Conservation (phyloP, 2,888 invertebrate genomes). For the Drosophila atripex region DNA sequence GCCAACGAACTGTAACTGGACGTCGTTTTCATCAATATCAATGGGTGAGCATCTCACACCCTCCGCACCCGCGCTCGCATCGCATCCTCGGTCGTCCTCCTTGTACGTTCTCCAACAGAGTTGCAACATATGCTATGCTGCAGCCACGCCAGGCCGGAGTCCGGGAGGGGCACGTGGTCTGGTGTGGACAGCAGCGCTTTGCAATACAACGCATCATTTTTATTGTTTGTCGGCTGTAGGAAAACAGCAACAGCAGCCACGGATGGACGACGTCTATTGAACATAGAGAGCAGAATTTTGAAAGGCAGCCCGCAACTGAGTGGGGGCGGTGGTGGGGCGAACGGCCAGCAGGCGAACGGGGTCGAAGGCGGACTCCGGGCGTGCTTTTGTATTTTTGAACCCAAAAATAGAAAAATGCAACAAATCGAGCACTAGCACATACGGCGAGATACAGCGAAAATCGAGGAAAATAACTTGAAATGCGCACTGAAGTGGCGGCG, state of each 20-base stretch:
- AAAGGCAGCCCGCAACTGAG: slow-evolving; percentile 51
- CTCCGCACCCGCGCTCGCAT: neutral
- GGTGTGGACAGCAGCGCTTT: slow-evolving; percentile 71
- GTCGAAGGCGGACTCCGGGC: slow-evolving; percentile 47
- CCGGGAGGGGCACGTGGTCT: slow-evolving; percentile 19
- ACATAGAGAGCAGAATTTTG: slow-evolving; percentile 71
- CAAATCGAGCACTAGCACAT: slow-evolving; percentile 20
- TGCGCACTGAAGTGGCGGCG: slow-evolving; percentile 70
- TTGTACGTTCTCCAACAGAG: slow-evolving; percentile 49
- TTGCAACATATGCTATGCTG: slow-evolving; percentile 65
- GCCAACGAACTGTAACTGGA: slow-evolving; percentile 78
- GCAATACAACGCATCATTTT: slow-evolving; percentile 76
- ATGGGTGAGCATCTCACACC: slow-evolving; percentile 57
- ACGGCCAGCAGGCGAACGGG: neutral
- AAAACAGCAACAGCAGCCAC: slow-evolving; percentile 34
- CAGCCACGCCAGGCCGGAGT: neutral
- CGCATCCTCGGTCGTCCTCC: slow-evolving; percentile 44
- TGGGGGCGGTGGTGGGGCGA: neutral
- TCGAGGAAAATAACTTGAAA: slow-evolving; percentile 52
- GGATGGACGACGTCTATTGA: slow-evolving; percentile 67
- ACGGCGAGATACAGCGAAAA: slow-evolving; percentile 26
- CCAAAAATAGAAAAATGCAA: slow-evolving; percentile 70
- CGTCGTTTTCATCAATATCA: slow-evolving; percentile 78
- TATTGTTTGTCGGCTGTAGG: slow-evolving; percentile 68
- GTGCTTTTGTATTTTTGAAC: slow-evolving; percentile 74